Conservation (phyloP, 2,888 invertebrate species). For the Mycalesis mineus region DNA sequence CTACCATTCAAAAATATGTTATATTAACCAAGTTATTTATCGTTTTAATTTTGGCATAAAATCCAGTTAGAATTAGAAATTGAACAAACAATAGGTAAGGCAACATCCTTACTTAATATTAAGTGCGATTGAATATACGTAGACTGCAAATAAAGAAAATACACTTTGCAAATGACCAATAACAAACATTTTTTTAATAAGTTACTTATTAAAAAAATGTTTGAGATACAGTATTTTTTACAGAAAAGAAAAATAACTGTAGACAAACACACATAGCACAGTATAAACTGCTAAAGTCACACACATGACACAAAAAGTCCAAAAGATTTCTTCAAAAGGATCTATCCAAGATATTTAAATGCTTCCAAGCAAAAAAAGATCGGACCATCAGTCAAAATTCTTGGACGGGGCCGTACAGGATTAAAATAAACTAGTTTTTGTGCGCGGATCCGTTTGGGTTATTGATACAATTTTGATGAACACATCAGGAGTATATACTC, state of each 20-base stretch:
- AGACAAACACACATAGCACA: not conserved
- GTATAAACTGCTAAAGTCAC: not conserved
- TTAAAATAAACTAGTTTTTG: slow-evolving; percentile 17
- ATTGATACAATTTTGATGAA: slow-evolving; percentile 10
- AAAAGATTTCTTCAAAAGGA: slow-evolving; percentile 7
- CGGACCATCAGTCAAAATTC: slow-evolving; percentile 19
- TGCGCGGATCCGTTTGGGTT: slow-evolving; percentile 3
- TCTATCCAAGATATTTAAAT: slow-evolving; percentile 17
- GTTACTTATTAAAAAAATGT: too few species aligned
- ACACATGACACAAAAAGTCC: not conserved
- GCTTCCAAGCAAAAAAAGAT: slow-evolving; percentile 11
- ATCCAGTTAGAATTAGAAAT: too few species aligned
- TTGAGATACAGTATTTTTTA: too few species aligned
- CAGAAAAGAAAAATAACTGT: not conserved
- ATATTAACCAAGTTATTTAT: too few species aligned
- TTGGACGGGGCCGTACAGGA: slow-evolving; percentile 4
- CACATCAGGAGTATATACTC: slow-evolving; percentile 2
- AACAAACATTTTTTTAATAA: too few species aligned
- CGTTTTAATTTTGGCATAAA: too few species aligned
- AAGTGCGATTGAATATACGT: too few species aligned
- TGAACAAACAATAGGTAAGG: too few species aligned
- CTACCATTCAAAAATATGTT: too few species aligned
- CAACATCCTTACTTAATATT: too few species aligned
- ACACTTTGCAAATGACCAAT: too few species aligned
- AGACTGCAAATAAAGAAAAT: too few species aligned